phyloP scores from a whole-genome alignment of 1,140 invertebrate species.

The Hirudo medicinalis region DNA sequence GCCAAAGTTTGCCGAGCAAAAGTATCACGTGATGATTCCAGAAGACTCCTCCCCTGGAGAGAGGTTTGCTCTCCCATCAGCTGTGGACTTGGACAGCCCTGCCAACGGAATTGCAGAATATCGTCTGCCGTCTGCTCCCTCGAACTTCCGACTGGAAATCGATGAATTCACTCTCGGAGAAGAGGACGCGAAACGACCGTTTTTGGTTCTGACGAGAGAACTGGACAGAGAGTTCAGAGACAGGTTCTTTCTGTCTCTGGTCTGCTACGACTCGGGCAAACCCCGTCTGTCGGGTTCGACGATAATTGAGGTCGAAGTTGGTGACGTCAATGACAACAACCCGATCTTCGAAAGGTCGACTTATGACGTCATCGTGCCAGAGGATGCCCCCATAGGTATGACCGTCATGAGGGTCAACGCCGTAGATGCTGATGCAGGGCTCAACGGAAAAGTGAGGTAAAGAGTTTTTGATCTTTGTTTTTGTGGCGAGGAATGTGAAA shows the following conservation, averaged over 20 bases:
- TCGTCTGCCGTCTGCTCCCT: background rate
- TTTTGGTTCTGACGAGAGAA: slow-evolving; percentile 10
- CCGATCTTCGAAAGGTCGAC: slow-evolving; percentile 38
- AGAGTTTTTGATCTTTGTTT: no score
- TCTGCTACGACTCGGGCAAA: background rate
- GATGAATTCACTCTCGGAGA: background rate
- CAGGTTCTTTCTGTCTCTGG: slow-evolving; percentile 12
- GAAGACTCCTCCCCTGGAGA: slow-evolving; percentile 15
- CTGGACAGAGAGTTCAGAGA: slow-evolving; percentile 19
- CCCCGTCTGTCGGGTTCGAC: background rate
- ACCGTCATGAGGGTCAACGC: slow-evolving; percentile 65
- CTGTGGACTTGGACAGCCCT: slow-evolving; percentile 25
- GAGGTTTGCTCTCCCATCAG: slow-evolving; percentile 24
- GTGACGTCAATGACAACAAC: slow-evolving; percentile 35
- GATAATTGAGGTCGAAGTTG: slow-evolving; percentile 10
- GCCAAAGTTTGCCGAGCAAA: slow-evolving; percentile 13
- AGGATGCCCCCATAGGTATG: slow-evolving; percentile 75
- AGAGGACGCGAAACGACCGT: background rate
- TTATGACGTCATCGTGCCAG: slow-evolving; percentile 54
- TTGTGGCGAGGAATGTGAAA: no score
- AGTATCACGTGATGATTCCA: background rate
- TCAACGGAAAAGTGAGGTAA: slow-evolving; percentile 25
- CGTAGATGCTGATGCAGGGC: slow-evolving; percentile 31
- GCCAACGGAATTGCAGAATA: slow-evolving; percentile 8
- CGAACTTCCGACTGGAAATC: background rate